Conservation (phyloP, 2,797 vertebrate species). For the Pseudotriccus pelzelni region DNA sequence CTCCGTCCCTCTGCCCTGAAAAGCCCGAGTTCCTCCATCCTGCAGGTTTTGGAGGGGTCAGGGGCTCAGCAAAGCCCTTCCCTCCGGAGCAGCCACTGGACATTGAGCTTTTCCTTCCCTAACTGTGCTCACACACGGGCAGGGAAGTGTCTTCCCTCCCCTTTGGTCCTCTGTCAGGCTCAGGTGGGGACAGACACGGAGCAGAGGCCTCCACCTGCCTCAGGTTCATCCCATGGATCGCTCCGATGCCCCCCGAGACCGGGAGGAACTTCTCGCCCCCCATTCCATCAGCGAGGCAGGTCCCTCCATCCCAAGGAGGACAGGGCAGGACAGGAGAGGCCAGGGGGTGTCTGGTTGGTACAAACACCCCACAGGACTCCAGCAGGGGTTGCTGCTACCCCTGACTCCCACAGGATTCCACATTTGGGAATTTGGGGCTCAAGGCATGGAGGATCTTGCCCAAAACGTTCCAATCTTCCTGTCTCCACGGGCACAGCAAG, state of each 20-base stretch:
- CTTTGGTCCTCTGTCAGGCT: not conserved
- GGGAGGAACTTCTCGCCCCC: not conserved
- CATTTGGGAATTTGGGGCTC: not conserved
- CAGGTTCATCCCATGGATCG: not conserved
- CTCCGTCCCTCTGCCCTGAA: not conserved
- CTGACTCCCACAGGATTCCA: not conserved
- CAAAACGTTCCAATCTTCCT: not conserved
- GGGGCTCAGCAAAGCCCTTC: not conserved
- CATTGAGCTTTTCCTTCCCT: not conserved
- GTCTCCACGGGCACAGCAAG: not conserved
- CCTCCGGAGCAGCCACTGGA: not conserved
- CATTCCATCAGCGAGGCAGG: rapidly evolving
- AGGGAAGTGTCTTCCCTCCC: not conserved
- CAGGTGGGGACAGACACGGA: not conserved
- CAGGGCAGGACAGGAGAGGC: not conserved
- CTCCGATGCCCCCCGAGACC: not conserved
- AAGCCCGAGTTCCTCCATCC: not conserved
- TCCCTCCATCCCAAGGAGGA: not conserved
- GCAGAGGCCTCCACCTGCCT: not conserved
- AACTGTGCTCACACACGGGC: not conserved
- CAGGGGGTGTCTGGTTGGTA: not conserved
- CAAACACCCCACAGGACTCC: not conserved
- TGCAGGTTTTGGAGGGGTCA: not conserved
- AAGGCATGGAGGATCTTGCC: not conserved
- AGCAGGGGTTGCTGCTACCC: not conserved